A percentile compares a stretch with the other conserved stretches of the same genome.
Conservation (phyloP, 1,140 invertebrate species). For the Oscheius sp. region DNA sequence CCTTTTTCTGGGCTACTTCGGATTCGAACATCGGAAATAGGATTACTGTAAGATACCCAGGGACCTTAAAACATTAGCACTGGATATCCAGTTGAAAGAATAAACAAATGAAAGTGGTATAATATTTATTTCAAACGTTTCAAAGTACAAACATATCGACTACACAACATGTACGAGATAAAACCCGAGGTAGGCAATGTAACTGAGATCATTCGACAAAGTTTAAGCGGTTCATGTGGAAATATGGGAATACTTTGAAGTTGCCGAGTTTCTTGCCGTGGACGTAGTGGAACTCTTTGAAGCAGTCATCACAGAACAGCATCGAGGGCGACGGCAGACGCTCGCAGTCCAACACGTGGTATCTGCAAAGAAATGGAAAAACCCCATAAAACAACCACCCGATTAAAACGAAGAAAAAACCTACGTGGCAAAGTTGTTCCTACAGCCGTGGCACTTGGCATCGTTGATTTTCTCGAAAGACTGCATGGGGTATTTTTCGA, state of each 20-base stretch:
- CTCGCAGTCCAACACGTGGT: slow-evolving; percentile 55
- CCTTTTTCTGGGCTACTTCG: background rate
- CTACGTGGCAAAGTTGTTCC: slow-evolving; percentile 43
- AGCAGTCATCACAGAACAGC: slow-evolving; percentile 50
- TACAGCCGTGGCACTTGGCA: slow-evolving; percentile 42
- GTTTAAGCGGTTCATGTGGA: background rate
- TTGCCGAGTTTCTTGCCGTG: slow-evolving; percentile 44
- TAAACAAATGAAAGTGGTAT: background rate
- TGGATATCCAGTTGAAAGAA: background rate
- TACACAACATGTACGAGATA: background rate
- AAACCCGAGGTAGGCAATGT: background rate
- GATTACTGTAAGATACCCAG: background rate
- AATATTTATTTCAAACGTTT: background rate
- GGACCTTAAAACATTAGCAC: background rate
- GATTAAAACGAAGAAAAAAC: slow-evolving; percentile 10
- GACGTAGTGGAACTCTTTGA: slow-evolving; percentile 50
- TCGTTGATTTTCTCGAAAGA: slow-evolving; percentile 44
- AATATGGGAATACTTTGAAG: slow-evolving; percentile 52
- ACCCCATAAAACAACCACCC: slow-evolving; percentile 9
- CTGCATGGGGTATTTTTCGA: slow-evolving; percentile 47
- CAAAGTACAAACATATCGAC: background rate
- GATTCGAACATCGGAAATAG: background rate
- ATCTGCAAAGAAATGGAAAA: slow-evolving; percentile 41
- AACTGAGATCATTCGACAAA: background rate
- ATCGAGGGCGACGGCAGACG: slow-evolving; percentile 46